Percentiles rank a stretch among this genome's conserved stretches.
phyloP scores from a whole-genome alignment of 1,140 invertebrate genomes.

The Drosophila takahashii region DNA sequence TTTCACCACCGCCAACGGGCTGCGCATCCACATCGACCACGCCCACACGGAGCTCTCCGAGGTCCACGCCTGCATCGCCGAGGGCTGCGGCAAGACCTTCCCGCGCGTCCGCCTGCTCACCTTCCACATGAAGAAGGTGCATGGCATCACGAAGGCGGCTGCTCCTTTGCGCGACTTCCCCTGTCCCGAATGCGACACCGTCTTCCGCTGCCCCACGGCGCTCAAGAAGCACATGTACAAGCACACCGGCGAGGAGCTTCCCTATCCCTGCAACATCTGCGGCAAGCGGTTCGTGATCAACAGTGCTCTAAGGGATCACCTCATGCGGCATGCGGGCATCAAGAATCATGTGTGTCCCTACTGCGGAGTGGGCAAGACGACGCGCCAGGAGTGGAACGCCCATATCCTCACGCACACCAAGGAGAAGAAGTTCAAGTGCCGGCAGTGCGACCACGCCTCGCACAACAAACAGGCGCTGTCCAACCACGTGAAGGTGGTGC shows the following conservation, averaged over 20 bases:
- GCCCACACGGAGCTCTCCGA: conserved; percentile 75
- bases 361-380: conserved; percentile 81
- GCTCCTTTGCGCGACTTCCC: conserved; percentile 70
- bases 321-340: conserved; percentile 81
- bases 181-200: conserved; percentile 77
- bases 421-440: conserved; percentile 82
- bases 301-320: conserved; percentile 73
- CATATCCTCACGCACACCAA: conserved; percentile 81
- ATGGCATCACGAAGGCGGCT: conserved; percentile 75
- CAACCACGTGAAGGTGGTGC: conserved; percentile 79
- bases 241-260: conserved; percentile 86
- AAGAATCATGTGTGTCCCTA: conserved; percentile 82
- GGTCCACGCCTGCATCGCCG: conserved; percentile 66
- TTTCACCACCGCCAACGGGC: conserved; percentile 78
- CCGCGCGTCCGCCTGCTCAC: conserved; percentile 74
- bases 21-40: conserved; percentile 79
- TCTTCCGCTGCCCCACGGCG: conserved; percentile 79
- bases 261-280: conserved; percentile 87
- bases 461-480: conserved; percentile 76
- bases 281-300: conserved; percentile 84
- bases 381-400: conserved; percentile 78
- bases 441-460: conserved; percentile 77
- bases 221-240: conserved; percentile 86
- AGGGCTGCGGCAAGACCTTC: conserved; percentile 77
- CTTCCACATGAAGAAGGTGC: conserved; percentile 80